phyloP scores from a whole-genome alignment of 1,140 invertebrate species.

The Oncopodura yosiiana region DNA sequence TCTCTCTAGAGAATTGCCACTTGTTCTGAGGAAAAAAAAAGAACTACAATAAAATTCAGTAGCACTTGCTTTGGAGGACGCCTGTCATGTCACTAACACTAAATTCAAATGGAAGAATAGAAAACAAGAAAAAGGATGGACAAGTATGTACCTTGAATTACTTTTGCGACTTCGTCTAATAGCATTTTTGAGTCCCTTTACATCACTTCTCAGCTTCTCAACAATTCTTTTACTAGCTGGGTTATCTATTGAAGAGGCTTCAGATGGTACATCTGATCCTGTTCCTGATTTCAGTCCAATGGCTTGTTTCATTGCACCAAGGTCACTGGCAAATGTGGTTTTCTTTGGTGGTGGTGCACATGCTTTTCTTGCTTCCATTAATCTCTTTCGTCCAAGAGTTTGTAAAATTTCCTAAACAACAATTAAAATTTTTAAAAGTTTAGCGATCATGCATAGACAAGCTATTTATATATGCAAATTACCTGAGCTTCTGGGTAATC shows the following conservation, averaged over 20 bases:
- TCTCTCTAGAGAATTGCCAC: too few species aligned
- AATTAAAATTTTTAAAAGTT: too few species aligned
- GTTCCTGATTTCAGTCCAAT: slow-evolving; percentile 7
- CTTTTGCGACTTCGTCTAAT: slow-evolving; percentile 50
- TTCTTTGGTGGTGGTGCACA: slow-evolving; percentile 34
- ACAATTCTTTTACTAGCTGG: slow-evolving; percentile 59
- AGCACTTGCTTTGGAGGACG: too few species aligned
- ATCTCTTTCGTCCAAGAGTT: slow-evolving; percentile 68
- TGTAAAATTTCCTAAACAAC: slow-evolving; percentile 66
- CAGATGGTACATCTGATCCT: slow-evolving; percentile 10
- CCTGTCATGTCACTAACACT: too few species aligned
- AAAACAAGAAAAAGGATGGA: too few species aligned
- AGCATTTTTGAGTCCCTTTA: slow-evolving; percentile 62
- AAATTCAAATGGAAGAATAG: too few species aligned
- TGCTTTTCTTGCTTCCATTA: slow-evolving; percentile 65
- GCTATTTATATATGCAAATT: slow-evolving; percentile 11
- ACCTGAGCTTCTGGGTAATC: slow-evolving; percentile 95
- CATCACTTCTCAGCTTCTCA: slow-evolving; percentile 68
- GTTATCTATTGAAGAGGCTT: slow-evolving; percentile 6
- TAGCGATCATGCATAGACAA: background rate
- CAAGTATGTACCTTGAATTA: slow-evolving; percentile 32
- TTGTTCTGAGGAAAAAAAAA: too few species aligned
- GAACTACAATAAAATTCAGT: too few species aligned
- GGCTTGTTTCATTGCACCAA: background rate
- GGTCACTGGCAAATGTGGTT: background rate